Conservation (phyloP, 2,797 vertebrate species). For the Lophotriccus pileatus region DNA sequence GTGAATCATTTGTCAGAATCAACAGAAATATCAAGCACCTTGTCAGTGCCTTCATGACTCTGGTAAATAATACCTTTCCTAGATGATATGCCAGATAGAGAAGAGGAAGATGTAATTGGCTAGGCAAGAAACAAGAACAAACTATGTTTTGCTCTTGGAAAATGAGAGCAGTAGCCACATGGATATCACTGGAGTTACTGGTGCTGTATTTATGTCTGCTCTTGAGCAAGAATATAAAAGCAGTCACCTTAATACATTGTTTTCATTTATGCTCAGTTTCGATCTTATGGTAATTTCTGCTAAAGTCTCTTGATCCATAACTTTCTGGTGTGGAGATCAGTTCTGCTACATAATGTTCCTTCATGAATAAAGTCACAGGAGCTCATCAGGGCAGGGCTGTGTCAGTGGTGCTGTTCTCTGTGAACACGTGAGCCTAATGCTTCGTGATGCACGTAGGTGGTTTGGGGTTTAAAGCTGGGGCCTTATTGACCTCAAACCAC, state of each 20-base stretch:
- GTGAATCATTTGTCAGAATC: background rate
- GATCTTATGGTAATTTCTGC: background rate
- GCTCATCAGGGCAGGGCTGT: background rate
- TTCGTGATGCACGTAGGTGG: background rate
- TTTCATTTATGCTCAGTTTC: background rate
- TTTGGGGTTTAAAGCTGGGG: conserved; percentile 5
- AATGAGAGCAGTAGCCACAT: background rate
- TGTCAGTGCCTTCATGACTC: background rate
- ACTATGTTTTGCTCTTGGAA: background rate
- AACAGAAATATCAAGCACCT: background rate
- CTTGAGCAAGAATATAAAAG: background rate
- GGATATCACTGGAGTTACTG: background rate
- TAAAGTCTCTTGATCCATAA: background rate
- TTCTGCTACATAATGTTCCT: background rate
- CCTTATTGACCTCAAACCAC: conserved; percentile 29
- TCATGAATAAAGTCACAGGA: background rate
- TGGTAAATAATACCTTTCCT: background rate
- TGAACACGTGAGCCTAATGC: conserved; percentile 12
- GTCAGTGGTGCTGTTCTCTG: background rate
- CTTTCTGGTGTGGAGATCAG: background rate
- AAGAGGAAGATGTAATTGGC: background rate
- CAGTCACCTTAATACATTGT: background rate
- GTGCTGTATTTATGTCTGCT: background rate
- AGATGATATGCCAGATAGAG: background rate
- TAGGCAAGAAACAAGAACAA: background rate